A percentile compares a stretch with the other conserved stretches of the same genome.
phyloP scores from a whole-genome alignment of 2,797 vertebrate genomes.

The Rhinogobio ventralis region DNA sequence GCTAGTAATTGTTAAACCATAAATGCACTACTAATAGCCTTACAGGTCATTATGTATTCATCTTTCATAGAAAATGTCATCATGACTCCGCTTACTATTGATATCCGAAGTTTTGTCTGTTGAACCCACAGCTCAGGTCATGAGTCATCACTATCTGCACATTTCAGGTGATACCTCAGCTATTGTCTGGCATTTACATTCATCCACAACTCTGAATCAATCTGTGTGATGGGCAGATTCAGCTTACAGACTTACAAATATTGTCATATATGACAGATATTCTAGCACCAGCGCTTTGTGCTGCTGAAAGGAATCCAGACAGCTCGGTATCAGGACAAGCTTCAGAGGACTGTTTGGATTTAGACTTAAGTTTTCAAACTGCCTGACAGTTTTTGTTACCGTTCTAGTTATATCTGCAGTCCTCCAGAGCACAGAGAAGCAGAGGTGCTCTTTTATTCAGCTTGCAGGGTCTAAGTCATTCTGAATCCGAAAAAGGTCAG shows the following conservation, averaged over 20 bases:
- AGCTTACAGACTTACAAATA: conserved; percentile 21
- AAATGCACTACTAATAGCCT: conserved; percentile 10
- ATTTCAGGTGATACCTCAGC: not conserved
- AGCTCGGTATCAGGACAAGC: conserved; percentile 20
- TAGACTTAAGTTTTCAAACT: conserved; percentile 10
- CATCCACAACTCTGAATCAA: conserved; percentile 16
- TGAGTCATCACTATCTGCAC: conserved; percentile 5
- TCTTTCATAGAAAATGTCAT: not conserved
- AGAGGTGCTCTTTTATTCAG: not conserved
- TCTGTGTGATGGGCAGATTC: conserved; percentile 22
- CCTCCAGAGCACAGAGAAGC: not conserved
- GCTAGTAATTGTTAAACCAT: not conserved
- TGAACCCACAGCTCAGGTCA: conserved; percentile 19
- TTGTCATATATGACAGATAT: conserved; percentile 40
- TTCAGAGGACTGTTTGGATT: conserved; percentile 13
- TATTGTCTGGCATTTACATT: conserved; percentile 13
- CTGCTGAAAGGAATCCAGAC: conserved; percentile 25
- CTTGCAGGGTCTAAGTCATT: not conserved
- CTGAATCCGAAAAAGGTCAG: conserved; percentile 26
- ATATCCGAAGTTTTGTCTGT: not conserved
- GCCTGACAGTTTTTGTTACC: conserved; percentile 8
- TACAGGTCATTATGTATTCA: not conserved
- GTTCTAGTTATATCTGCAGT: conserved; percentile 9
- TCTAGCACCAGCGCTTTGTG: conserved; percentile 12
- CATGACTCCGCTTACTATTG: not conserved